phyloP scores from a whole-genome alignment of 64 coral and sea anemone genomes.

The Cladopsammia gracilis region DNA sequence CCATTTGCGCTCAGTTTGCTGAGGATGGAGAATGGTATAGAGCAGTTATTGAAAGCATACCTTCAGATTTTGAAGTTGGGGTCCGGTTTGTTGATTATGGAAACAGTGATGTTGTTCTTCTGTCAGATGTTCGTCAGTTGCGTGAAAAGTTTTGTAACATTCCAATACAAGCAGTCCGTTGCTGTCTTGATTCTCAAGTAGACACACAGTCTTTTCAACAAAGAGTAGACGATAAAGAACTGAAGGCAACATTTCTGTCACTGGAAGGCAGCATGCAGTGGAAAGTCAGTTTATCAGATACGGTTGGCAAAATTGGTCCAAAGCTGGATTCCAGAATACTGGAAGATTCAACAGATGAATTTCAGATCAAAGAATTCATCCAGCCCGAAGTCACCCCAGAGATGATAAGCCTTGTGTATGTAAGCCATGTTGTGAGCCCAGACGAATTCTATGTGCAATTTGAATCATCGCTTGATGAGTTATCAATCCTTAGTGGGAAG shows the following conservation, averaged over 20 bases:
- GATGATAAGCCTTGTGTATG: constrained; percentile 55
- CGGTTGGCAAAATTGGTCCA: not conserved
- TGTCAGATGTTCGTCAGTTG: constrained; percentile 67
- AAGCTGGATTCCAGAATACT: not conserved
- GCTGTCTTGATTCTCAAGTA: constrained; percentile 1
- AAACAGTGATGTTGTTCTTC: constrained; percentile 39
- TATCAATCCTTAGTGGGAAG: constrained; percentile 19
- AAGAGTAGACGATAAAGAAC: constrained; percentile 17
- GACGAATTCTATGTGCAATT: constrained; percentile 79
- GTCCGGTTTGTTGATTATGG: constrained; percentile 86
- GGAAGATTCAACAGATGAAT: not conserved
- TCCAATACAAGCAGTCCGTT: constrained; percentile 35
- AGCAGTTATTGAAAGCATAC: constrained; percentile 32
- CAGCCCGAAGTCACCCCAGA: constrained; percentile 15
- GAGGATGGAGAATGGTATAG: constrained; percentile 78
- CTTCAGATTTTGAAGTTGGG: constrained; percentile 44
- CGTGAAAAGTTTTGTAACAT: constrained; percentile 52
- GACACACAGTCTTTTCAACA: not conserved
- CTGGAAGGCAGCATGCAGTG: constrained; percentile 10
- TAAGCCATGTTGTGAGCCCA: constrained; percentile 64
- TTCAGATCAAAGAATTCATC: constrained; percentile 9
- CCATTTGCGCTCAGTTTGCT: constrained; percentile 52
- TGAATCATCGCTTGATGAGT: constrained; percentile 14
- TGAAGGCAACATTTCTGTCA: constrained; percentile 66
- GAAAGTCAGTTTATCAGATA: constrained; percentile 53